A percentile compares a stretch with the other conserved stretches of the same genome.
Conservation (phyloP, 2,888 invertebrate genomes). For the Lasioglossum pauxillum region DNA sequence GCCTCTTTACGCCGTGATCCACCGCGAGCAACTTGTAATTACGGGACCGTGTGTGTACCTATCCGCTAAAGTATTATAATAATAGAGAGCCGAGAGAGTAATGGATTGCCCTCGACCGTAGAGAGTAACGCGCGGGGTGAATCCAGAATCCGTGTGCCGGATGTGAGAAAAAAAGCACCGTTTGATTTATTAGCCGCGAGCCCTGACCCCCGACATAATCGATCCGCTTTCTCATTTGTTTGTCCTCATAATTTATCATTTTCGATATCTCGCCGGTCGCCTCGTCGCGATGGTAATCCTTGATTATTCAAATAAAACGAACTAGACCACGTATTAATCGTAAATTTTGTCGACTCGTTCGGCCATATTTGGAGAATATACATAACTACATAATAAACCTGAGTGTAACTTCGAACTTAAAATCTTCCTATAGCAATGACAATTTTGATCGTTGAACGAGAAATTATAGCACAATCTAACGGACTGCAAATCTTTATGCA, state of each 20-base stretch:
- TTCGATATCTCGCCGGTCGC: background rate
- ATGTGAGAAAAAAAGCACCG: background rate
- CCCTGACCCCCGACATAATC: background rate
- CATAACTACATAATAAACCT: too few relatives aligned
- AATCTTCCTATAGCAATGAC: too few relatives aligned
- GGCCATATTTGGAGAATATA: too few relatives aligned
- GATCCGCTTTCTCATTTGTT: constrained; percentile 6
- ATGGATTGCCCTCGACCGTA: constrained; percentile 17
- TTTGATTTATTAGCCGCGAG: background rate
- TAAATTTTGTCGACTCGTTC: too few relatives aligned
- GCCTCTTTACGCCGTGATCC: background rate
- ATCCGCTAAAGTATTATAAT: constrained; percentile 9
- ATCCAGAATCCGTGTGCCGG: background rate
- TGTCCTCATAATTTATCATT: background rate
- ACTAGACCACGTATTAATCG: too few relatives aligned
- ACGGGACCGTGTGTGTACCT: constrained; percentile 2
- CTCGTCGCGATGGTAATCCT: background rate
- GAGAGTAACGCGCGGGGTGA: constrained; percentile 19
- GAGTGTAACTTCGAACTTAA: too few relatives aligned
- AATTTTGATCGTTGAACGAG: too few relatives aligned
- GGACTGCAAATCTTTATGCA: too few relatives aligned
- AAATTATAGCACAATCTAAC: too few relatives aligned
- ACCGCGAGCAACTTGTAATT: constrained; percentile 22
- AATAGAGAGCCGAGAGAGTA: constrained; percentile 10
- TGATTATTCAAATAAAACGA: background rate